Conservation (phyloP, 2,888 invertebrate genomes). For the Eugnorisma glareosa region DNA sequence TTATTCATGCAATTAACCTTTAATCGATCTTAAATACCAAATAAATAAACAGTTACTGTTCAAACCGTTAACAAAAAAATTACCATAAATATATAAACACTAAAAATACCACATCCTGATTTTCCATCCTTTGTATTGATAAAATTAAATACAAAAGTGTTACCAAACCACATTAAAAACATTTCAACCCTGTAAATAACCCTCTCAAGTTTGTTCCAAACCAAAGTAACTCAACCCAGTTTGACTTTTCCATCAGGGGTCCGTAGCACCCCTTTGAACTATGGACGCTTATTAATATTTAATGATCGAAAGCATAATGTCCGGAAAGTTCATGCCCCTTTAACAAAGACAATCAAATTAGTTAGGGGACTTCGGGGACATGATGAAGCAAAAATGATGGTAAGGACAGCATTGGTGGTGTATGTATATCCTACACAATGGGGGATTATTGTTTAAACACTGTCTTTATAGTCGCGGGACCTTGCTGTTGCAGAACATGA, state of each 20-base stretch:
- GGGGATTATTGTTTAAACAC: neutral
- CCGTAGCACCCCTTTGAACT: slow-evolving; percentile 35
- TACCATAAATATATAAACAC: neutral
- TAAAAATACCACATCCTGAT: neutral
- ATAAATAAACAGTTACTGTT: neutral
- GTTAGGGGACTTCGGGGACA: slow-evolving; percentile 13
- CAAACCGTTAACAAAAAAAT: neutral
- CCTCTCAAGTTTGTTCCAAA: slow-evolving; percentile 14
- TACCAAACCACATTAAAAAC: slow-evolving; percentile 15
- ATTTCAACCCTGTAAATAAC: slow-evolving; percentile 7
- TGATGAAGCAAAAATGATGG: slow-evolving; percentile 2
- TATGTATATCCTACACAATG: neutral
- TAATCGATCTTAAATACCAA: neutral
- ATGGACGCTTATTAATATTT: slow-evolving; percentile 42
- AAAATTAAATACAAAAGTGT: neutral
- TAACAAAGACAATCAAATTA: slow-evolving; percentile 42
- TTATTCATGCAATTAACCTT: neutral
- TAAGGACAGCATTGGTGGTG: neutral
- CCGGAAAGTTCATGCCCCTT: slow-evolving; percentile 26
- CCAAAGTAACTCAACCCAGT: slow-evolving; percentile 31
- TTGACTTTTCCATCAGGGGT: slow-evolving; percentile 40
- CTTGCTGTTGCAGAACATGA: neutral
- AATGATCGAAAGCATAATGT: slow-evolving; percentile 30
- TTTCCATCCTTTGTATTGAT: neutral
- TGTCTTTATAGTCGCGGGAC: neutral